Percentiles rank a stretch among this genome's conserved stretches.
These are phyloP conservation scores for Moxostoma hubbsi DNA, from an alignment of 2,797 vertebrate genomes.

Conservation along the genomic window DNA sequence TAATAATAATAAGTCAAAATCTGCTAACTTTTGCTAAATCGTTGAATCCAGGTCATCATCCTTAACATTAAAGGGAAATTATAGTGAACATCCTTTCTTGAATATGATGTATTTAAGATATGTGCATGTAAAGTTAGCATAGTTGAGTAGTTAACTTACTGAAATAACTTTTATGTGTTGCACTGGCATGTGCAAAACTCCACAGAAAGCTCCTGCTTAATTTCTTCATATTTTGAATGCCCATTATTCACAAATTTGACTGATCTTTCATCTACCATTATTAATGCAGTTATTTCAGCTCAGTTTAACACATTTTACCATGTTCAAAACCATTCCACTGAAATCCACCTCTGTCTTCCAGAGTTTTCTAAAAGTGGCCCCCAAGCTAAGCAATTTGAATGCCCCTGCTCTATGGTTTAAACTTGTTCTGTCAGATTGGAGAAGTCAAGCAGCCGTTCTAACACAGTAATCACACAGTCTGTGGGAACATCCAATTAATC, in stretches of 20 bases:
- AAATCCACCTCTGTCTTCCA: neutral
- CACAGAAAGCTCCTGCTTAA: too few species aligned
- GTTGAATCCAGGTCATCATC: neutral
- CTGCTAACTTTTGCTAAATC: neutral
- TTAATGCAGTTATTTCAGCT: too few species aligned
- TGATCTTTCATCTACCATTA: too few species aligned
- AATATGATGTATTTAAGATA: neutral
- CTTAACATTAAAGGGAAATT: neutral
- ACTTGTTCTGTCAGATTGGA: neutral
- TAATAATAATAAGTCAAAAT: neutral
- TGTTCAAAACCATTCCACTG: too few species aligned
- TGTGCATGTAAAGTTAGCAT: neutral
- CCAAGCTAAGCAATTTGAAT: neutral
- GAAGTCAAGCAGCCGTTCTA: conserved; percentile 1
- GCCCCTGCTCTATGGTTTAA: neutral
- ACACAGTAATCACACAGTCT: neutral
- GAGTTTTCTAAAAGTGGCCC: neutral
- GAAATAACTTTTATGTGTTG: too few species aligned
- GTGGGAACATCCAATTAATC: neutral
- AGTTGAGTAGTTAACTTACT: neutral
- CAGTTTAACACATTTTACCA: too few species aligned
- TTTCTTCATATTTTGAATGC: too few species aligned
- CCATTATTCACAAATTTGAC: too few species aligned
- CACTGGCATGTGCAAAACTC: too few species aligned
- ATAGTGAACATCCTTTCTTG: neutral